phyloP scores from a whole-genome alignment of 2,888 invertebrate genomes.

The Stenichneumon culpator region DNA sequence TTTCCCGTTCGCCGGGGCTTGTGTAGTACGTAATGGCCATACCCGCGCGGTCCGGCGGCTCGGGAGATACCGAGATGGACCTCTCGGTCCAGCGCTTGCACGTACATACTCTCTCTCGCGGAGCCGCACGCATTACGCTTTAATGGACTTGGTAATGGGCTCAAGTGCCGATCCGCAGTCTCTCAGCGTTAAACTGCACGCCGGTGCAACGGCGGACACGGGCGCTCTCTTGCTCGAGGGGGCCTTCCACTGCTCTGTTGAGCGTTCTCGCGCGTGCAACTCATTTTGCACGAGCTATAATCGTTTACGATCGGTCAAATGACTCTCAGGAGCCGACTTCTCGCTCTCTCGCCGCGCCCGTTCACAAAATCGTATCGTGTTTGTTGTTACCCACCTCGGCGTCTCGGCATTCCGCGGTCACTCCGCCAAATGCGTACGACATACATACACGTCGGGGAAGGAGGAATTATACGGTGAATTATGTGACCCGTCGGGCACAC shows the following conservation, averaged over 20 bases:
- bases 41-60: neutral
- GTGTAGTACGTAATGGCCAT: conserved; percentile 39
- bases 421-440: conserved; percentile 35
- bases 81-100: conserved; percentile 33
- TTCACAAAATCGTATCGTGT: conserved; percentile 46
- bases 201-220: conserved; percentile 18
- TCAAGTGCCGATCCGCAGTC: conserved; percentile 68
- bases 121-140: conserved; percentile 64
- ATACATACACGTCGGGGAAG: conserved; percentile 4
- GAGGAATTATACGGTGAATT: conserved; percentile 42
- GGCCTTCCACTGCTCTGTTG: neutral
- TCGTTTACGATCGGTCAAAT: conserved; percentile 65
- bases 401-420: conserved; percentile 45
- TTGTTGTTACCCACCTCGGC: conserved; percentile 27
- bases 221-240: conserved; percentile 28
- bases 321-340: conserved; percentile 28
- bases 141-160: conserved; percentile 69
- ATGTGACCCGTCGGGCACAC: neutral
- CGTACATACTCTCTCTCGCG: conserved; percentile 54
- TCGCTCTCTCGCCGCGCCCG: neutral
- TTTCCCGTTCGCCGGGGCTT: conserved; percentile 30
- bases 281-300: conserved; percentile 67
- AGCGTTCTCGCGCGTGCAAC: conserved; percentile 64
- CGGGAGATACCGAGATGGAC: conserved; percentile 35
- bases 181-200: conserved; percentile 29